A percentile compares a stretch with the other conserved stretches of the same genome.
Conservation (phyloP, 2,888 invertebrate genomes). For the Dryococelus australis region DNA sequence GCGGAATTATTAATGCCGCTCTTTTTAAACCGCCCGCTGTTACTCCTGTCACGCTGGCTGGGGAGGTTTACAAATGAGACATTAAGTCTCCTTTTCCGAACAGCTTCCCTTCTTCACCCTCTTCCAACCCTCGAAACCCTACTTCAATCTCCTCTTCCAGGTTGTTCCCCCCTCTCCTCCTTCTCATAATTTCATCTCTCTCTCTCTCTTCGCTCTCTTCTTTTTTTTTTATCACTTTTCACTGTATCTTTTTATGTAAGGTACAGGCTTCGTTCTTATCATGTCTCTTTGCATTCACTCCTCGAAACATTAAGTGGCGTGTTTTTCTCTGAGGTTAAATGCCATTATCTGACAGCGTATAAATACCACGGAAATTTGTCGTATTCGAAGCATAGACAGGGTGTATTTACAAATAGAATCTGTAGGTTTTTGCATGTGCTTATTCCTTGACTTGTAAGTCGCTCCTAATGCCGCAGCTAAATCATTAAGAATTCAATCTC, state of each 20-base stretch:
- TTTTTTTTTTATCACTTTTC: background rate
- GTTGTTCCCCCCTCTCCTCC: background rate
- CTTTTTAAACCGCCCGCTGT: background rate
- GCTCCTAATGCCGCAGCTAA: too few relatives aligned
- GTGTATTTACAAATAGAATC: too few relatives aligned
- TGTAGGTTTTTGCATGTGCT: too few relatives aligned
- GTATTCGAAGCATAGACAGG: too few relatives aligned
- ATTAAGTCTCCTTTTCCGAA: background rate
- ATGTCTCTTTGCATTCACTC: background rate
- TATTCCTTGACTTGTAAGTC: too few relatives aligned
- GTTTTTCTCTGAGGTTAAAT: background rate
- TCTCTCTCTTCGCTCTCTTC: background rate
- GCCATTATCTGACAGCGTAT: background rate
- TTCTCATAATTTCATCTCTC: background rate
- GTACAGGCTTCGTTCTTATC: background rate
- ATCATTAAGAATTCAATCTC: too few relatives aligned
- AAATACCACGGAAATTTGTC: background rate
- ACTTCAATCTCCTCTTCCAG: background rate
- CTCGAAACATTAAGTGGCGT: background rate
- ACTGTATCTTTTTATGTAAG: background rate
- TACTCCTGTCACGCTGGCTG: background rate
- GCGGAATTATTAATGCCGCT: background rate
- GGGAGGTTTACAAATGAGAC: constrained; percentile 2
- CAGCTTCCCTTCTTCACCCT: background rate
- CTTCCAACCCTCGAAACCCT: background rate